Percentiles rank a stretch among this genome's conserved stretches.
Evolutionary conservation across 2,797 vertebrate genomes (phyloP).

Genomic region (Cichlasoma orientale): DNA sequence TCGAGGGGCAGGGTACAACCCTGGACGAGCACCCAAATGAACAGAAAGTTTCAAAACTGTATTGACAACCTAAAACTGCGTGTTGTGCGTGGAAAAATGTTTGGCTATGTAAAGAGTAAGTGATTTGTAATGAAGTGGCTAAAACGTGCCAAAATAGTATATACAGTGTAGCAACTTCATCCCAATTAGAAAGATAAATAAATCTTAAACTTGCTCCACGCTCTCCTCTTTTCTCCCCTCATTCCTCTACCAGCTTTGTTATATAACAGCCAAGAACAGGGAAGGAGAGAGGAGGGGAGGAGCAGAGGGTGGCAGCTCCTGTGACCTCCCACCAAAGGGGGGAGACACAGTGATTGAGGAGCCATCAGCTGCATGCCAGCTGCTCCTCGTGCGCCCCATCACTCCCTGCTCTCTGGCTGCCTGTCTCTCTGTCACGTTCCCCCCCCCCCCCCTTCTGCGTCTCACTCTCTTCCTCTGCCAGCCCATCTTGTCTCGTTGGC

Average conservation of each 20-base stretch:
- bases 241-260: conserved; percentile 45
- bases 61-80: background rate
- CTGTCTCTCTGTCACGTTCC: conserved; percentile 5
- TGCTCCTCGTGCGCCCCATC: conserved; percentile 55
- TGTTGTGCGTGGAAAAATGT: fast-evolving
- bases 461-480: conserved; percentile 42
- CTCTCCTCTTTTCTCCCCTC: conserved; percentile 8
- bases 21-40: background rate
- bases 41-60: background rate
- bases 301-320: conserved; percentile 42
- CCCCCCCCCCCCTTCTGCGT: background rate
- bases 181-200: conserved; percentile 7
- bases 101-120: background rate
- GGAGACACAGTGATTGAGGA: conserved; percentile 75
- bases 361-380: conserved; percentile 73
- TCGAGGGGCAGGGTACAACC: too few relatives aligned
- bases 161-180: background rate
- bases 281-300: conserved; percentile 31
- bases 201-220: background rate
- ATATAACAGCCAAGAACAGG: conserved; percentile 59
- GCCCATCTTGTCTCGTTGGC: conserved; percentile 28
- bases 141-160: background rate
- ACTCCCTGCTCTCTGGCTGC: background rate
- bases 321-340: conserved; percentile 74
- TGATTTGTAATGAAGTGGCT: background rate